phyloP scores from a whole-genome alignment of 2,888 invertebrate species.

The Sicus ferrugineus region DNA sequence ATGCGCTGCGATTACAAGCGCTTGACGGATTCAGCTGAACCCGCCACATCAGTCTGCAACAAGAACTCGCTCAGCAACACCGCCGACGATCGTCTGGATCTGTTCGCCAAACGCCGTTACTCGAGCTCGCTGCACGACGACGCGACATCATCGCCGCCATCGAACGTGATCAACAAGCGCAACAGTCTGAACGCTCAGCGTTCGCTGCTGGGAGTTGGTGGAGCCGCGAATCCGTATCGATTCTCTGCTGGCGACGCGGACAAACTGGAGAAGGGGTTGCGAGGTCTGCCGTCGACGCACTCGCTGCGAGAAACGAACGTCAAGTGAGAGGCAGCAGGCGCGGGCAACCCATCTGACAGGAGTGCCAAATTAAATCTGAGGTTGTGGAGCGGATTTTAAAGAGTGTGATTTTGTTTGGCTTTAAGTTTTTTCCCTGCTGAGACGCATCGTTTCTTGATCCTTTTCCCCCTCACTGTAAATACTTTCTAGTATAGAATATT shows the following conservation, averaged over 20 bases:
- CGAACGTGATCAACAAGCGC: conserved; percentile 42
- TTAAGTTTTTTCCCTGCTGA: too few species aligned
- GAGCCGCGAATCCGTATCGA: conserved; percentile 64
- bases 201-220: conserved; percentile 25
- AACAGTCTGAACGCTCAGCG: conserved; percentile 40
- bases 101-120: conserved; percentile 37
- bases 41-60: conserved; percentile 6
- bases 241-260: conserved; percentile 77
- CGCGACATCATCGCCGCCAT: conserved; percentile 1
- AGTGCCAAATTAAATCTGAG: neutral
- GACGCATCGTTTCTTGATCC: too few species aligned
- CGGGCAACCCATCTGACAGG: neutral
- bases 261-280: conserved; percentile 68
- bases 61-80: conserved; percentile 31
- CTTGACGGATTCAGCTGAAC: conserved; percentile 51
- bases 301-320: conserved; percentile 68
- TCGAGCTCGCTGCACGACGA: conserved; percentile 40
- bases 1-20: conserved; percentile 56
- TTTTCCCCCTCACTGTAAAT: too few species aligned
- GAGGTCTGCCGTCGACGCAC: conserved; percentile 71
- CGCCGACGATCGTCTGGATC: conserved; percentile 34
- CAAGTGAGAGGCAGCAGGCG: conserved; percentile 18
- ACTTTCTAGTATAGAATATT: too few species aligned
- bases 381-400: conserved; percentile 2
- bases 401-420: too few species aligned